Evolutionary conservation across 2,888 invertebrate genomes (phyloP), one percentile per base, ranked within the genome.

Genomic region (Hecatera dysodea): DNA sequence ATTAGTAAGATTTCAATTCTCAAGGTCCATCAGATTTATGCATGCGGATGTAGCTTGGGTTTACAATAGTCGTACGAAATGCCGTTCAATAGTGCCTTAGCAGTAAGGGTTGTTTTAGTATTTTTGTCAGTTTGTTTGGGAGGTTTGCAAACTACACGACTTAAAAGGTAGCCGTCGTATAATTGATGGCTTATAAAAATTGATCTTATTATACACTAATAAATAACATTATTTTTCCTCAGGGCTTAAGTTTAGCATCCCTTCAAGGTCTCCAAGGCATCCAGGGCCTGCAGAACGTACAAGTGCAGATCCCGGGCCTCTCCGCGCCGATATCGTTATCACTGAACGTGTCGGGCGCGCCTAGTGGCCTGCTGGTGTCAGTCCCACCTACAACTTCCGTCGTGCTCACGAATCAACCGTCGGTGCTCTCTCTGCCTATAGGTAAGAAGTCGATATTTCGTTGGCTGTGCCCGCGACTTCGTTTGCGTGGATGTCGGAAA

Each of bases 281-380:
- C 67, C 97, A 98, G 75, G 98, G 98, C 39, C 93, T 98, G 62
- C 98, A 98, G 91, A 98, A 98, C 92, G 97, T 98, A 66, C 98
- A 98, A 95, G 97, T 98, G 60, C 98, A 98, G 90, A 97, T 98
- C 87, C 98, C 98, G 17, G 98, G 98, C 52, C 97, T 98, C 68
- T 97, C 98, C n/a, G 98, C 98, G 83, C 98, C 98, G 7, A 98
- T 98, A 85, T 98, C 98, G 62, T 94, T 98, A 86, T 97, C 98
- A 52, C 93, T 98, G 74, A 97, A 97, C 85, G 97, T 97, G 78
- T 97, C 98, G 50, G 97, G 97, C 44, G 97, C 97, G 46, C 96
- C 96, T 11, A 95, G 95, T 62, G 97, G 97, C 60, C 95, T 97
- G 71, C 95, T 97, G 71, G 97, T 97, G 69, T 97, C 97, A 53